These are phyloP conservation scores for Pangasius macronema DNA, from an alignment of 2,797 vertebrate species.

Conservation along the genomic window DNA sequence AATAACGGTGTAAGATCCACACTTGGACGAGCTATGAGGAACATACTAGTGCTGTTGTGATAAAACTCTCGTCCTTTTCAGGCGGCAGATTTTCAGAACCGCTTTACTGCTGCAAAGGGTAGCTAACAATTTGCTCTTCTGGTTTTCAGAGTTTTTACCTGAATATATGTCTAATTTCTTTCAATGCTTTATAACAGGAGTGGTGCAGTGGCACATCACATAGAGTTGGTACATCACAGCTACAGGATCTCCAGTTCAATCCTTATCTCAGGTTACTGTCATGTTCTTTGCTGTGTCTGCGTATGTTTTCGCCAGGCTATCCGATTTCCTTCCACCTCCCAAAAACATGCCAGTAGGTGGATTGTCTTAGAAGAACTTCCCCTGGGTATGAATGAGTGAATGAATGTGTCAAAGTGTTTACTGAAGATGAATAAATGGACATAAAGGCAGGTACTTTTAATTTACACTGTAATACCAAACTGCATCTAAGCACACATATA, in stretches of 20 bases:
- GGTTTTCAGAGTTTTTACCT: not conserved
- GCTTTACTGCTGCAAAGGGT: not conserved
- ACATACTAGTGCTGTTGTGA: not conserved
- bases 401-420: not conserved
- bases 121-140: not conserved
- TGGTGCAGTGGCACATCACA: not conserved
- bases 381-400: not conserved
- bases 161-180: not conserved
- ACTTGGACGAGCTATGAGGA: not conserved
- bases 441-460: not conserved
- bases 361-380: not conserved
- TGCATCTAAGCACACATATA: not conserved
- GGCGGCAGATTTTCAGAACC: not conserved
- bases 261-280: not conserved
- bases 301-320: not conserved
- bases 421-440: not conserved
- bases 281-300: not conserved
- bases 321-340: not conserved
- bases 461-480: not conserved
- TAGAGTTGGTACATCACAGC: not conserved
- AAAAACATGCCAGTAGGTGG: not conserved
- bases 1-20: constrained; percentile 4
- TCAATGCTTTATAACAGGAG: not conserved
- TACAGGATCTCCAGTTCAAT: not conserved
- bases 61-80: not conserved